Evolutionary conservation across 2,113 vertebrate species (phyloP), one percentile per base, ranked within the genome.

Genomic region (Tetrax tetrax): DNA sequence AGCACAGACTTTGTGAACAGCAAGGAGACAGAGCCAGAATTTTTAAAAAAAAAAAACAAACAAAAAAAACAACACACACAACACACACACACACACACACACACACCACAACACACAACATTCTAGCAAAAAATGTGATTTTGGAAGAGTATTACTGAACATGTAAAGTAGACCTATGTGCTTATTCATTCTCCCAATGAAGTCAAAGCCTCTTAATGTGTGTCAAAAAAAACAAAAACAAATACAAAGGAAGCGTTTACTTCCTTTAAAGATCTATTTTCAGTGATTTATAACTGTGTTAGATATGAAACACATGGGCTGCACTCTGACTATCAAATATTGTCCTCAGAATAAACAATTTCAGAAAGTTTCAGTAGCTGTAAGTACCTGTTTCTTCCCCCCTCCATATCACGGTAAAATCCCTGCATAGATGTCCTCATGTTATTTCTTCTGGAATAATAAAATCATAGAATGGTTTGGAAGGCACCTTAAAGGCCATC

Each of bases 401-500:
- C 2, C 17, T 6, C 5, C 59, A 2, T 31, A 35, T 8, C 21
- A 43, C 1, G 7, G 5, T 12, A 65, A 60, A 65, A 48, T 41
- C 56, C 33, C 48, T 22, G 6, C 24, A 6, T 9, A 50, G 29
- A 15, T 12, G 11, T 71, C 31, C 2, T 41, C 1, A 0, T 25
- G 7, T 4, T 19, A 0, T 79, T 79, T 71, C 11, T 53, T n/a
- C 47, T 57, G 37, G 29, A 64, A 47, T 33, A 19, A 43, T 57
- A 43, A 25, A 64, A 41, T 33, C 19, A 16, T 1, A 14, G 9
- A 35, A 23, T 25, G 0, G 4, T 43, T 70, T 77, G 60, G 5
- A 57, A 61, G 23, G 23, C 7, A 20, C 6, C 14, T 56, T 24
- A 21, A 16, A 4, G 13, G 29, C 5, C 56, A 50, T 6, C 18